Base-by-base conservation (phyloP, 2,888 invertebrate species). In the Phania funesta region DNA sequence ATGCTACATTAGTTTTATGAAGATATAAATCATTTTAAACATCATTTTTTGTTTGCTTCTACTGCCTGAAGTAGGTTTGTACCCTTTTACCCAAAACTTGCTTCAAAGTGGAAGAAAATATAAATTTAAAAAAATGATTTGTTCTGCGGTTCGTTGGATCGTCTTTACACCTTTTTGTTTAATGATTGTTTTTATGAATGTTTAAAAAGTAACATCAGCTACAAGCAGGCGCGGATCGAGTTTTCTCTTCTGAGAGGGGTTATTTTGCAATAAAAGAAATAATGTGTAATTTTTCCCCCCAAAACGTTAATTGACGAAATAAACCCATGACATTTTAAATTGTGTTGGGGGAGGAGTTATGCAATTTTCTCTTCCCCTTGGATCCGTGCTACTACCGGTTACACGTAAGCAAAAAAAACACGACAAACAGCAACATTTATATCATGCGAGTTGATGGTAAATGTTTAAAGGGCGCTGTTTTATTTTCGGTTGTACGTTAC, bases 91-190 rank as follows among this genome's bases (percentile, higher is more conserved):
- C n/a, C 16, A 11, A 35, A 8, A 48, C 3, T 32, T 13, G 32
- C 48, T 60, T 29, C n/a, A n/a, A 38, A 32, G 32, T 32, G 32
- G 2, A 22, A 46, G 18, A n/a, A n/a, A n/a, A 16, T 11, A 44
- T 13, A 22, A 44, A 29, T 16, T n/a, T 7, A 48, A 32, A 20
- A 32, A 8, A 48, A 32, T 16, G 46, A 24, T 11, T 46, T 29
- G 8, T n/a, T 20, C 16, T 16, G 50, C 18, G 13, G 35, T 38
- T 29, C 9, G 18, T 22, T 62, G 22, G 3, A 16, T 29, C 48
- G 41, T 22, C 50, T 75, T 75, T 75, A 32, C 58, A 75, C 41
- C 50, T 65, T 65, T 65, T 48, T 35, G 46, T 38, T 62, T 71
- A 60, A 71, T 60, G 38, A 71, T 64, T 54, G 22, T 35, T 46